Evolutionary conservation across 2,113 vertebrate species (phyloP).

Genomic region (Scophthalmus maximus): DNA sequence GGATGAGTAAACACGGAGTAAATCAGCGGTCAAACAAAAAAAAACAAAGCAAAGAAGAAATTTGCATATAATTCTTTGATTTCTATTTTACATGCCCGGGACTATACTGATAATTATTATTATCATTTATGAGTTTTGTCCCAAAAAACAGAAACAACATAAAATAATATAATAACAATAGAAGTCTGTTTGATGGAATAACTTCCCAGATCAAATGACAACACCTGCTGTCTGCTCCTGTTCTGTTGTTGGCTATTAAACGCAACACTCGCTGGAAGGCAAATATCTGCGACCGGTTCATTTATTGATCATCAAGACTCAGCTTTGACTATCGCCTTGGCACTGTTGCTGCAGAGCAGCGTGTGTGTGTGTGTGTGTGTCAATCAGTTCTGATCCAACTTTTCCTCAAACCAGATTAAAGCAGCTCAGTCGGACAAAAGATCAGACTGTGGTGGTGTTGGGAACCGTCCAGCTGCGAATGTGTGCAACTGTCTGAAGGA

Average conservation of each 20-base stretch:
- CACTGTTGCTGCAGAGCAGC: conserved; percentile 36
- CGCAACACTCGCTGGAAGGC: background rate
- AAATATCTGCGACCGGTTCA: conserved; percentile 24
- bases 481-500: conserved; percentile 47
- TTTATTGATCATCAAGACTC: conserved; percentile 52
- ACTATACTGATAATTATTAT: conserved; percentile 5
- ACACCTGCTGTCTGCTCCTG: conserved; percentile 19
- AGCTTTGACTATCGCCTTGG: conserved; percentile 26
- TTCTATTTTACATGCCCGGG: background rate
- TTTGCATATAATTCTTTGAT: background rate
- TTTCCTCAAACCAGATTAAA: conserved; percentile 64
- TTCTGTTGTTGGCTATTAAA: conserved; percentile 33
- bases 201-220: conserved; percentile 33
- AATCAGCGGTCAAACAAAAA: conserved; percentile 16
- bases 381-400: conserved; percentile 49
- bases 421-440: conserved; percentile 54
- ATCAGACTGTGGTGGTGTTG: conserved; percentile 52
- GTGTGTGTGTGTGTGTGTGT: conserved; percentile 27
- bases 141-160: background rate
- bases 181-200: too few species aligned
- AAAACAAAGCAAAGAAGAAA: too few species aligned
- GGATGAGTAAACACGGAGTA: conserved; percentile 7
- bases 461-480: conserved; percentile 60
- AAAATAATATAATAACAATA: too few species aligned
- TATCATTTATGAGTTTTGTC: background rate